Evolutionary conservation across 2,113 vertebrate genomes (phyloP).

Genomic region (Rhea pennata): DNA sequence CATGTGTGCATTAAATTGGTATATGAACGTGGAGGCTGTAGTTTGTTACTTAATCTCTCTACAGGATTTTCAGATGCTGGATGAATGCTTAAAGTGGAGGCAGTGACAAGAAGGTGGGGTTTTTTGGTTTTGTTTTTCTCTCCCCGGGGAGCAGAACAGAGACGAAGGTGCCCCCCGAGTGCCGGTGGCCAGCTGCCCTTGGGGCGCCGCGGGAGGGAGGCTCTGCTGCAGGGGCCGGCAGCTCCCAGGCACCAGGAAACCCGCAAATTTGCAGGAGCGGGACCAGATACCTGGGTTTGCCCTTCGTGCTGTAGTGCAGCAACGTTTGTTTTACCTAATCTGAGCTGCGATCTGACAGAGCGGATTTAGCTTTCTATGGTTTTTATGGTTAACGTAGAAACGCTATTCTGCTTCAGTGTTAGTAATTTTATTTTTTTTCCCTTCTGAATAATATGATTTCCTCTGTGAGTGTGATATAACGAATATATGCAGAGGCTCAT

Average conservation of each 20-base stretch:
- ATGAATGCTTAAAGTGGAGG: neutral
- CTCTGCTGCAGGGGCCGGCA: neutral
- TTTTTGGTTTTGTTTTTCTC: neutral
- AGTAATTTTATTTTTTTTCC: neutral
- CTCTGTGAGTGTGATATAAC: neutral
- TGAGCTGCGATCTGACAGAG: neutral
- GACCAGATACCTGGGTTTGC: neutral
- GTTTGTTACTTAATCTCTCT: constrained; percentile 53
- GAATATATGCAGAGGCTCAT: neutral
- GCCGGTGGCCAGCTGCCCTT: neutral
- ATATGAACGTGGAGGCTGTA: constrained; percentile 31
- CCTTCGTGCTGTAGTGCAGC: neutral
- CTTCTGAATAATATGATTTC: neutral
- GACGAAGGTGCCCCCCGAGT: constrained; percentile 2
- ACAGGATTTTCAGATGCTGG: constrained; percentile 16
- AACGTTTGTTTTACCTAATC: neutral
- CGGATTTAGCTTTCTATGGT: neutral
- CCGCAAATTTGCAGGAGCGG: neutral
- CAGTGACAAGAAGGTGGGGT: neutral
- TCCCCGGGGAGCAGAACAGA: neutral
- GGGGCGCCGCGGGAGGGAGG: accelerated
- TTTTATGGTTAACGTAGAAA: neutral
- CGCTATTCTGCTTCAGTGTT: neutral
- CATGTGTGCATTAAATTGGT: constrained; percentile 20
- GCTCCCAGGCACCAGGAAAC: accelerated